Percentiles rank a stretch among this genome's conserved stretches.
Evolutionary conservation across 1,140 invertebrate species (phyloP).

Genomic region (Sitophilus oryzae): DNA sequence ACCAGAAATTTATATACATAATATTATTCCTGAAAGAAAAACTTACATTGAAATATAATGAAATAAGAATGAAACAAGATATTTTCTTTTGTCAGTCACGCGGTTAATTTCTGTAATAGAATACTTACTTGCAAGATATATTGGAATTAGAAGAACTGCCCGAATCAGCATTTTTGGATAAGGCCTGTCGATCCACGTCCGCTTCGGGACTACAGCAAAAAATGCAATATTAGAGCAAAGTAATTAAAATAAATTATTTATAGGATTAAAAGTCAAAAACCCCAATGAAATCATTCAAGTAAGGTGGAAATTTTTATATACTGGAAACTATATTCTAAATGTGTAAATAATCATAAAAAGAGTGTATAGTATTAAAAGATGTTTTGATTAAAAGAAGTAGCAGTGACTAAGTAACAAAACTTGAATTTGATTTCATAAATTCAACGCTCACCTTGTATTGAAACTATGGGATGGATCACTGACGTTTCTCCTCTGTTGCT

Average conservation of each 20-base stretch:
- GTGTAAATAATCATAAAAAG: too few relatives aligned
- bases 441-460: slow-evolving; percentile 36
- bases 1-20: too few relatives aligned
- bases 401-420: neutral
- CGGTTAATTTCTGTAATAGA: too few relatives aligned
- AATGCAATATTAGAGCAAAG: neutral
- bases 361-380: too few relatives aligned
- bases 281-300: too few relatives aligned
- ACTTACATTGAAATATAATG: too few relatives aligned
- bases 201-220: slow-evolving; percentile 40
- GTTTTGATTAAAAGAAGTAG: neutral
- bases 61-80: neutral
- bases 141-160: slow-evolving; percentile 57
- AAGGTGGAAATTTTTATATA: too few relatives aligned
- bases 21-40: too few relatives aligned
- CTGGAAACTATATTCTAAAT: too few relatives aligned
- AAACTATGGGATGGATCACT: slow-evolving; percentile 40
- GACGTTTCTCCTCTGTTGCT: slow-evolving; percentile 37
- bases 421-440: neutral
- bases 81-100: neutral
- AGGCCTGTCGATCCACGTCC: slow-evolving; percentile 31
- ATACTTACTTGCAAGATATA: slow-evolving; percentile 50
- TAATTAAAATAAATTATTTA: too few relatives aligned
- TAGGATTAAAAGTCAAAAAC: too few relatives aligned
- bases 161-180: slow-evolving; percentile 46